Evolutionary conservation across 2,113 vertebrate species (phyloP), one percentile per base, ranked within the genome.

Genomic region (Barnardius zonarius): DNA sequence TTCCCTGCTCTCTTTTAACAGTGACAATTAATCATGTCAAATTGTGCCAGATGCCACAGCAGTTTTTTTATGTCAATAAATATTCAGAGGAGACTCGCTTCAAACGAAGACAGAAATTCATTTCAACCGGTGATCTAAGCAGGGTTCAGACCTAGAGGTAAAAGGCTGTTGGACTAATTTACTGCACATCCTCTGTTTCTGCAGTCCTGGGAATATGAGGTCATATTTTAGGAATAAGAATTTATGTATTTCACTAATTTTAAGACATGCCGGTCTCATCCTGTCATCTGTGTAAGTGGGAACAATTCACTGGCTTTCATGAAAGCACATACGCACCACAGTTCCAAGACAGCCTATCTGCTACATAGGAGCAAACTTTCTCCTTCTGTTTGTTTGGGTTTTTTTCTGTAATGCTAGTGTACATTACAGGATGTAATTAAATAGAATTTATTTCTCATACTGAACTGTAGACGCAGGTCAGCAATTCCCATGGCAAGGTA

Each of bases 21-120:
- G n/a, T 7, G 73, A 83, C 68, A 72, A 78, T 93, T 84, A 92
- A 92, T 95, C 88, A 93, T 43, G 85, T 79, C 91, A 93, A 27
- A 61, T 84, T 52, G 52, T 92, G 57, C 86, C 76, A 93, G 72
- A 62, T 82, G 86, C 44, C 86, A 79, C 91, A 92, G 90, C 55
- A 27, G 55, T 75, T 93, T 81, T 64, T 33, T 69, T 52, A 90
- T 73, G 61, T 76, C 86, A 93, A n/a, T 86, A 90, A 92, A 88
- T 92, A 79, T 35, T 78, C 95, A 62, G 67, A 79, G 83, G 57
- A 70, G 41, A 69, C 61, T 81, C 44, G 55, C 52, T 84, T 84
- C 90, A 78, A 20, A 77, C 9, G 64, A 63, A 86, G 59, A 46
- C 31, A 80, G 33, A 63, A 37, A 75, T 95, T 83, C 64, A 68